phyloP scores from a whole-genome alignment of 2,888 invertebrate genomes.

The Peribatodes rhomboidaria region DNA sequence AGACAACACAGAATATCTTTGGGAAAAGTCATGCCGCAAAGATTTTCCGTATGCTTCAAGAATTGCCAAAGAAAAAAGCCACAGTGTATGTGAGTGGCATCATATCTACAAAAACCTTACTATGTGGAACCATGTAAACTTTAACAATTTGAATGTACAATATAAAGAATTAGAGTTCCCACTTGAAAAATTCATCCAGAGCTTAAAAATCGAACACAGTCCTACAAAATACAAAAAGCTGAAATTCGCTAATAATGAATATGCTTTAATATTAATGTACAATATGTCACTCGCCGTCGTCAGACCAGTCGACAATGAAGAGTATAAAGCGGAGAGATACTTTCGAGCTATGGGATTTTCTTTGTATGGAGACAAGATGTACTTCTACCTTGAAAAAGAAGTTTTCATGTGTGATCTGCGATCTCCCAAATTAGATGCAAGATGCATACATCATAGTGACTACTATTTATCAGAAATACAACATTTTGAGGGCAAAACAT shows the following conservation, averaged over 20 bases:
- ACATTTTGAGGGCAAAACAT: constrained; percentile 55
- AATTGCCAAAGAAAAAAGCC: constrained; percentile 71
- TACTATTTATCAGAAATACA: constrained; percentile 72
- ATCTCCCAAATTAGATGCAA: constrained; percentile 56
- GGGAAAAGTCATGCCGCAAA: constrained; percentile 66
- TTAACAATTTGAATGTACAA: constrained; percentile 53
- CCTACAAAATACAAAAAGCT: constrained; percentile 62
- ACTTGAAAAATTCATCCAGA: constrained; percentile 65
- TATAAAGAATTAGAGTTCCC: constrained; percentile 74
- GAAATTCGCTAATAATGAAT: constrained; percentile 69
- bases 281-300: constrained; percentile 68
- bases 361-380: constrained; percentile 59
- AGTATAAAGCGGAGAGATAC: constrained; percentile 61
- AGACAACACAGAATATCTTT: constrained; percentile 64
- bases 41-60: constrained; percentile 66
- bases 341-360: constrained; percentile 72
- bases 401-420: constrained; percentile 65
- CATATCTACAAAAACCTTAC: constrained; percentile 72
- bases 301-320: constrained; percentile 59
- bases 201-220: constrained; percentile 64
- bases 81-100: constrained; percentile 67
- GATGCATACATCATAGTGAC: constrained; percentile 62
- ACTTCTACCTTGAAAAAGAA: constrained; percentile 66
- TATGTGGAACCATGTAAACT: constrained; percentile 61
- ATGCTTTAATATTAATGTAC: constrained; percentile 62